Base-by-base conservation (phyloP, 2,888 invertebrate species). In the Leistus spinibarbis region DNA sequence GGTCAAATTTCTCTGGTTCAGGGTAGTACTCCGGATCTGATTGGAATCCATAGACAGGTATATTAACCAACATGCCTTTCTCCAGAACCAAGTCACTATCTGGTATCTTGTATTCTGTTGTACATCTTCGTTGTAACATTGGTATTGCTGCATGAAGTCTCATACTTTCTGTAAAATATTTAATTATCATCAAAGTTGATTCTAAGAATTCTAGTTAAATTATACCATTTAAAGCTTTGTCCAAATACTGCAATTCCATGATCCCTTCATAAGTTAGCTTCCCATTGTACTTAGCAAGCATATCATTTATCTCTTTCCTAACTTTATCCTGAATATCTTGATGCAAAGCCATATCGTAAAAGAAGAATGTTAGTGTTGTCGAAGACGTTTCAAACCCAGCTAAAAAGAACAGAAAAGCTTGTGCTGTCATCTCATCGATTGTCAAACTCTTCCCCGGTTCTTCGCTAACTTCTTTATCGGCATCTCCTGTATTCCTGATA, bases 101-200 rank as follows among this genome's bases (percentile, higher is more conserved):
- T 1, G 84, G 81, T 1, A 87, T 72, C 22, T 74, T 66, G 77
- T 85, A 86, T 56, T 84, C 82, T 40, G 81, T 81, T 5, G 76
- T 77, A 40, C 86, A 82, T 1, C 80, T 56, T 54, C 87, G 83
- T 0, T 83, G 83, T 0, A 87, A 76, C 0, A 81, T 77, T 0
- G 82, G 78, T 1, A 85, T 76, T 0, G 87, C 85, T 7, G 88
- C 87, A 79, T 87, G 86, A 65, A 85, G 82, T 10, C 88, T 82
- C 2, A 88, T 79, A 0, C 87, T 83, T 80, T 88, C 88, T 86
- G 79, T 16, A 80, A 82, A 23, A 68, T 56, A 17, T 27, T 56
- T 16, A 22, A 57, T 65, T 57, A 56, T 56, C 5, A 56, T 13
- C 16, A 56, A 56, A 56, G 16, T 10, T 3, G 16, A 57, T 13